Evolutionary conservation across 2,797 vertebrate species (phyloP).

Genomic region (Oryzias sinensis): DNA sequence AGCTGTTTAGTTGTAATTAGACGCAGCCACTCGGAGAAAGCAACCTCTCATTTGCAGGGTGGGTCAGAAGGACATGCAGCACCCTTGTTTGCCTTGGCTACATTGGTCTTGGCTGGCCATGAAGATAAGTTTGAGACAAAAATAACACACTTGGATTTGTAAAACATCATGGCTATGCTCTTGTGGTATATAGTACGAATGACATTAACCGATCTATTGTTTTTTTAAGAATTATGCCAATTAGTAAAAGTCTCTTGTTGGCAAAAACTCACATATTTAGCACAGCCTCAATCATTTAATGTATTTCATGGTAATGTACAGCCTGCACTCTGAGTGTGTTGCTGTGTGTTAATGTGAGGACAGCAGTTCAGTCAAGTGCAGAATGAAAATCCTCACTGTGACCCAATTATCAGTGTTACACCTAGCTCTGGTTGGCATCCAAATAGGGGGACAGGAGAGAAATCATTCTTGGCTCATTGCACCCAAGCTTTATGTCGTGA

Average conservation of each 20-base stretch:
- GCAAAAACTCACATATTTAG: conserved; percentile 52
- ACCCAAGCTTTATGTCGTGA: conserved; percentile 47
- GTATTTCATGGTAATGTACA: conserved; percentile 40
- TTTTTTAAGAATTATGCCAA: conserved; percentile 53
- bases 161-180: conserved; percentile 26
- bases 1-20: conserved; percentile 81
- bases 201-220: conserved; percentile 24
- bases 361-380: conserved; percentile 71
- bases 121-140: conserved; percentile 56
- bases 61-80: conserved; percentile 76
- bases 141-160: conserved; percentile 52
- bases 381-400: conserved; percentile 71
- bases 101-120: conserved; percentile 63
- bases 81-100: conserved; percentile 67
- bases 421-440: conserved; percentile 70
- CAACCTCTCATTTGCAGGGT: conserved; percentile 84
- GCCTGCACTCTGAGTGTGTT: conserved; percentile 26
- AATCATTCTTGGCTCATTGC: conserved; percentile 38
- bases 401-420: conserved; percentile 76
- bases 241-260: conserved; percentile 43
- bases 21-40: conserved; percentile 69
- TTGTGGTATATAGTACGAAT: conserved; percentile 32
- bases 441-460: conserved; percentile 49
- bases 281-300: conserved; percentile 63
- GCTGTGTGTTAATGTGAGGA: conserved; percentile 59